phyloP scores from a whole-genome alignment of 92 coral and sea anemone genomes.

The Porites evermanni region DNA sequence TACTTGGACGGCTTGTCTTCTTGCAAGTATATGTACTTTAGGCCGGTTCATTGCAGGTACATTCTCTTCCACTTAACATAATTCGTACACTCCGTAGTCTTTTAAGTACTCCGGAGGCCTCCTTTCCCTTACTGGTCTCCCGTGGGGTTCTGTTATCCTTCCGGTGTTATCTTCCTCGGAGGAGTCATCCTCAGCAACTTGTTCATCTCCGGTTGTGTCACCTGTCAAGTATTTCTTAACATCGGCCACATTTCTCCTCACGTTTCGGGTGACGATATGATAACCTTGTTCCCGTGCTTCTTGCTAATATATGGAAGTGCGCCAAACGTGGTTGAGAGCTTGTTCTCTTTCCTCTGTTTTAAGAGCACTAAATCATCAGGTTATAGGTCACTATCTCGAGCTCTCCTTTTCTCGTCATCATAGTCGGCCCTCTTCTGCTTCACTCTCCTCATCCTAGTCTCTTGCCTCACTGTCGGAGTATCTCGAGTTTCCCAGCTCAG shows the following conservation, averaged over 20 bases:
- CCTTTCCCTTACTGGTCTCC: no score
- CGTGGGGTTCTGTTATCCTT: no score
- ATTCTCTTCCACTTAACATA: no score
- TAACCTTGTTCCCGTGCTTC: not conserved
- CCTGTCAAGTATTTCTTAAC: not conserved
- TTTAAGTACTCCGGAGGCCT: no score
- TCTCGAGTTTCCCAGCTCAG: no score
- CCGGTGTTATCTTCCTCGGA: no score
- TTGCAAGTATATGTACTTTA: no score
- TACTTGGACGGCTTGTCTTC: no score
- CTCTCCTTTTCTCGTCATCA: slow-evolving; percentile 34
- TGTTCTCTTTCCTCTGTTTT: slow-evolving; percentile 47
- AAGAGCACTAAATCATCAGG: slow-evolving; percentile 37
- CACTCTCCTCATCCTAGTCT: slow-evolving; percentile 29
- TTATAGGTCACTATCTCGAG: slow-evolving; percentile 6
- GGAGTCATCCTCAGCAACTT: not conserved
- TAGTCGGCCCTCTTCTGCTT: slow-evolving; percentile 51
- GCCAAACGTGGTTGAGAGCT: slow-evolving; percentile 33
- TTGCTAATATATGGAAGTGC: not conserved
- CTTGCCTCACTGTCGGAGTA: slow-evolving; percentile 35
- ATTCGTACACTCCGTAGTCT: no score
- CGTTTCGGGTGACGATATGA: not conserved
- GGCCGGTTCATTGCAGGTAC: no score
- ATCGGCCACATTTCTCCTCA: not conserved
- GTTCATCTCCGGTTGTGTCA: not conserved